Percentiles rank a stretch among this genome's conserved stretches.
phyloP scores from a whole-genome alignment of 1,140 invertebrate genomes.

The Amyelois transitella region DNA sequence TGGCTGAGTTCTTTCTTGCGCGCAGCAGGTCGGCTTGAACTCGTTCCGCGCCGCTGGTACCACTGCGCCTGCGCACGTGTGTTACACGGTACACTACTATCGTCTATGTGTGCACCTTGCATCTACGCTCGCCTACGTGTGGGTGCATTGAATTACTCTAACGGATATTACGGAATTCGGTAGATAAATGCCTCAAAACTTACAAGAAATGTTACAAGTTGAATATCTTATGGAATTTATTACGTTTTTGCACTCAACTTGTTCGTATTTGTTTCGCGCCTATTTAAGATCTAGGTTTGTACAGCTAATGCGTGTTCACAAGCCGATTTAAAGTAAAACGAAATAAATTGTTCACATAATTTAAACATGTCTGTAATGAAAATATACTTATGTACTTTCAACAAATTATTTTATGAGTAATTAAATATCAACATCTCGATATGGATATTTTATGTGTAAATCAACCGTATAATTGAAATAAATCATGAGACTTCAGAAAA shows the following conservation, averaged over 20 bases:
- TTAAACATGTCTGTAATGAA: too few species aligned
- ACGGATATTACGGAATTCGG: constrained; percentile 70
- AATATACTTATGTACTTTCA: too few species aligned
- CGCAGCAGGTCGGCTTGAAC: constrained; percentile 64
- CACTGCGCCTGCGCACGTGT: constrained; percentile 52
- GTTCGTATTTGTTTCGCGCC: not conserved
- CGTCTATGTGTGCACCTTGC: constrained; percentile 29
- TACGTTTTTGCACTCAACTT: not conserved
- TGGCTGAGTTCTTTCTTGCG: constrained; percentile 71
- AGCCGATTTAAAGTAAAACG: not conserved
- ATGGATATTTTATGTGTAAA: too few species aligned
- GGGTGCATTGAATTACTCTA: constrained; percentile 61
- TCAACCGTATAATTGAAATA: too few species aligned
- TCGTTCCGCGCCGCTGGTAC: constrained; percentile 54
- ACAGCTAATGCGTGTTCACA: not conserved
- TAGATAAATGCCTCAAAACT: constrained; percentile 55
- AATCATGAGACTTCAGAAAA: too few species aligned
- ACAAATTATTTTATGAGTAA: too few species aligned
- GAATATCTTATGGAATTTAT: constrained; percentile 3
- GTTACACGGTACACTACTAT: constrained; percentile 22
- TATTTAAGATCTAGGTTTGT: not conserved
- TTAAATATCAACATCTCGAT: too few species aligned
- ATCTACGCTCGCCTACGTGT: constrained; percentile 36
- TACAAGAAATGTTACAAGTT: constrained; percentile 16
- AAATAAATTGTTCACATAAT: too few species aligned